Conservation (phyloP, 2,888 invertebrate species). For the Agriopis aurantiaria region DNA sequence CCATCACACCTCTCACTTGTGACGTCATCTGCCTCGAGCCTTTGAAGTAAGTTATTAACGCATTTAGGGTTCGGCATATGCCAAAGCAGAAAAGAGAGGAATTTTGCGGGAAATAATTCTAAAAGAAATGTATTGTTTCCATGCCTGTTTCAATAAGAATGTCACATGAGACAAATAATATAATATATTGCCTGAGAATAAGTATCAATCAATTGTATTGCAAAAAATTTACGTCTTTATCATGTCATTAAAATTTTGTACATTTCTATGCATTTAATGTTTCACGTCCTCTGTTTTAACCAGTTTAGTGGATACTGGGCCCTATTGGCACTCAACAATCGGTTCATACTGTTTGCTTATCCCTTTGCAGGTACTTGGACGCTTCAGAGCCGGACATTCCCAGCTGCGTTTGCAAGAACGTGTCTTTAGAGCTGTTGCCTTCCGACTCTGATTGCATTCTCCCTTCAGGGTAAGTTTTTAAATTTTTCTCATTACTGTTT, state of each 20-base stretch:
- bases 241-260: too few relatives aligned
- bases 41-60: slow-evolving; percentile 60
- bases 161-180: too few relatives aligned
- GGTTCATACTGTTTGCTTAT: not conserved
- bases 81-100: not conserved
- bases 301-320: not conserved
- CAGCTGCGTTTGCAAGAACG: slow-evolving; percentile 74
- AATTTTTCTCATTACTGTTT: not conserved
- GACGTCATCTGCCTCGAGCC: slow-evolving; percentile 71
- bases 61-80: not conserved
- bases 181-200: too few relatives aligned
- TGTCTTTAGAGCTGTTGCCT: slow-evolving; percentile 74
- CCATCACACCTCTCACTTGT: slow-evolving; percentile 61
- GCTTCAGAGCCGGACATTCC: slow-evolving; percentile 76
- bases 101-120: not conserved
- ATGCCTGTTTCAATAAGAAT: too few relatives aligned
- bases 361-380: slow-evolving; percentile 68
- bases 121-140: too few relatives aligned
- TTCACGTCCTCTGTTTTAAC: too few relatives aligned
- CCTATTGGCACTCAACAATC: not conserved
- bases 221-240: too few relatives aligned
- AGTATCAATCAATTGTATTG: too few relatives aligned
- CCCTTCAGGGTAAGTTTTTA: slow-evolving; percentile 66
- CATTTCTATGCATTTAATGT: too few relatives aligned
- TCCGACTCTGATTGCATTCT: slow-evolving; percentile 79